Conservation (phyloP, 2,888 invertebrate species). For the Andrena camellia region DNA sequence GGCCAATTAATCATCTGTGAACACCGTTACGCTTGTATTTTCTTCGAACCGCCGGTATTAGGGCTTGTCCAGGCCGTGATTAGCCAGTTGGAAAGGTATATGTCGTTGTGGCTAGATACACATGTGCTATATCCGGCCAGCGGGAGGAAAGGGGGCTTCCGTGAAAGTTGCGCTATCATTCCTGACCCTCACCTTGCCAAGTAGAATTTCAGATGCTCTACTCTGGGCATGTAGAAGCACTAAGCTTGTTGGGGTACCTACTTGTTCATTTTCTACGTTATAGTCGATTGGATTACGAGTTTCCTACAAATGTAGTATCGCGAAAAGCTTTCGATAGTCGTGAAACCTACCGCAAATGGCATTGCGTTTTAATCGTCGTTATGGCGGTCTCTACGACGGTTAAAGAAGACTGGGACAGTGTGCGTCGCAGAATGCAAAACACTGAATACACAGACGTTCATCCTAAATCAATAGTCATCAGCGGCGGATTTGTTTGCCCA, state of each 20-base stretch:
- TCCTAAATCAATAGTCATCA: constrained; percentile 71
- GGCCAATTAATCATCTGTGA: constrained; percentile 72
- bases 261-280: not conserved
- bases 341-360: constrained; percentile 5
- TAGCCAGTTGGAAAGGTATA: too few relatives aligned
- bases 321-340: constrained; percentile 13
- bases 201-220: not conserved
- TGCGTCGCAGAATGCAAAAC: constrained; percentile 62
- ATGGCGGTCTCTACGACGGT: constrained; percentile 3
- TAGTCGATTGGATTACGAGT: not conserved
- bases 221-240: not conserved
- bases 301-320: not conserved
- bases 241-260: not conserved
- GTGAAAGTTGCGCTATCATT: not conserved
- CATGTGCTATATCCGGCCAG: too few relatives aligned
- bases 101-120: too few relatives aligned
- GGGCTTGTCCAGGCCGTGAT: not conserved
- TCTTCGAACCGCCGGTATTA: constrained; percentile 19
- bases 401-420: not conserved
- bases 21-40: constrained; percentile 32
- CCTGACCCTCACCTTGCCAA: not conserved
- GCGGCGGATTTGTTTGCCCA: constrained; percentile 68
- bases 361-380: constrained; percentile 30
- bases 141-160: not conserved
- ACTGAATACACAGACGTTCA: constrained; percentile 62